Base-by-base conservation (phyloP, 2,888 invertebrate species). In the Pantelozetes paolii region DNA sequence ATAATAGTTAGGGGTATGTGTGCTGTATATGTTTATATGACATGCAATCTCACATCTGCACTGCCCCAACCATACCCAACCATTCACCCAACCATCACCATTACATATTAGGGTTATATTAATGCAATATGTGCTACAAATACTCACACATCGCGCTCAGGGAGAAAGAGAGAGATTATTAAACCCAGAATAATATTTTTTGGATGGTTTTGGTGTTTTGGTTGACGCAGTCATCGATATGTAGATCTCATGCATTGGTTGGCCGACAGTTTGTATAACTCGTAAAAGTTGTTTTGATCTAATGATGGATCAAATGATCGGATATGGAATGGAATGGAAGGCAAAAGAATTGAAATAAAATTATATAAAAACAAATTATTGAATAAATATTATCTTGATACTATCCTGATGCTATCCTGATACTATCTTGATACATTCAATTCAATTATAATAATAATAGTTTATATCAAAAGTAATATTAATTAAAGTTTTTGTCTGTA, bases 201-300 rank as follows among this genome's bases (percentile, higher is more conserved):
- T 28, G 11, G 26, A 28, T 57, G 28, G 57, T 11, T 57, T 57
- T 28, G 28, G 57, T 57, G 69, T 67, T 40, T 5, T 67, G 36
- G 36, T 54, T 36, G 62, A 70, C 72, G 57, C 13, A 69, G 71
- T 77, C 77, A 77, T 69, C 76, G 71, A 70, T 74, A 76, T 32
- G 74, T 45, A 50, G 75, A 71, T 54, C 48, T 64, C 64, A 50
- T 67, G 72, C 75, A 75, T 67, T 64, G 62, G 15, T 74, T 75
- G 36, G 72, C 72, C 71, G 76, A 76, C 42, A 77, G 48, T 74
- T 75, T 76, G 76, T 75, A 76, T 40, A 76, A 42, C 28, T 76
- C 76, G 69, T 76, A 77, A 74, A 77, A 70, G 74, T 75, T 76
- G 72, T 59, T 73, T 26, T 71, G 70, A 48, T 42, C 69, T 64